Conservation (phyloP, 92 coral and sea anemone species). For the Porites rus region DNA sequence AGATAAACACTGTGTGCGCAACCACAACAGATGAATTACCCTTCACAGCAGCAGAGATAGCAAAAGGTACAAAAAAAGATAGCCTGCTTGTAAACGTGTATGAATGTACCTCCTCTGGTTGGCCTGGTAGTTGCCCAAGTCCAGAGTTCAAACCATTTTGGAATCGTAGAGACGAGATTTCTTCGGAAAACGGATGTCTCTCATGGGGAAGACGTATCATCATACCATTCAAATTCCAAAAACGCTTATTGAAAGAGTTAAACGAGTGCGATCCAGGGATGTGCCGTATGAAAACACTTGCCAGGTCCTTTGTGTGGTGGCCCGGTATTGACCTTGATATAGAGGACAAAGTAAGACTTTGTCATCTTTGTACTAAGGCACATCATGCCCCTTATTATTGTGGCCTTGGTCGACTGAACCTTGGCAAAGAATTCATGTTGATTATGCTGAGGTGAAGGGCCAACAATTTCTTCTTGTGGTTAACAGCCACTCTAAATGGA, state of each 20-base stretch:
- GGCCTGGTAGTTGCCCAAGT: slow-evolving; percentile 41
- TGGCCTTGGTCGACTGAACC: too few species aligned
- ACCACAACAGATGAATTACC: slow-evolving; percentile 1
- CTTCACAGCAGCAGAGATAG: slow-evolving; percentile 23
- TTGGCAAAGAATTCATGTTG: too few species aligned
- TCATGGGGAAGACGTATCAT: slow-evolving; percentile 16
- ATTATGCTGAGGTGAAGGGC: too few species aligned
- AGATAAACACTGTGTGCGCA: slow-evolving; percentile 38
- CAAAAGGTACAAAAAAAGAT: slow-evolving; percentile 24
- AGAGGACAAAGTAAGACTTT: too few species aligned
- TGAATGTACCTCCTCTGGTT: slow-evolving; percentile 29
- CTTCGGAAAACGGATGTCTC: neutral
- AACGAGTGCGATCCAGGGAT: too few species aligned
- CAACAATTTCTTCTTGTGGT: too few species aligned
- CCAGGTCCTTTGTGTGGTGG: too few species aligned
- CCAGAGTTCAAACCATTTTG: slow-evolving; percentile 40
- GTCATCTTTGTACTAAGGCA: too few species aligned
- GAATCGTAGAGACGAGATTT: slow-evolving; percentile 39
- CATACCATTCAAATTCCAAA: slow-evolving; percentile 36
- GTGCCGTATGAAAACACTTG: too few species aligned
- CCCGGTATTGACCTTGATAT: too few species aligned
- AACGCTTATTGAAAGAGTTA: neutral
- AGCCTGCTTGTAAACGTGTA: slow-evolving; percentile 10
- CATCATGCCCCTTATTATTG: too few species aligned
- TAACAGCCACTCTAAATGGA: too few species aligned